Evolutionary conservation across 2,113 vertebrate genomes (phyloP).

Genomic region (Pyrgilauda ruficollis): DNA sequence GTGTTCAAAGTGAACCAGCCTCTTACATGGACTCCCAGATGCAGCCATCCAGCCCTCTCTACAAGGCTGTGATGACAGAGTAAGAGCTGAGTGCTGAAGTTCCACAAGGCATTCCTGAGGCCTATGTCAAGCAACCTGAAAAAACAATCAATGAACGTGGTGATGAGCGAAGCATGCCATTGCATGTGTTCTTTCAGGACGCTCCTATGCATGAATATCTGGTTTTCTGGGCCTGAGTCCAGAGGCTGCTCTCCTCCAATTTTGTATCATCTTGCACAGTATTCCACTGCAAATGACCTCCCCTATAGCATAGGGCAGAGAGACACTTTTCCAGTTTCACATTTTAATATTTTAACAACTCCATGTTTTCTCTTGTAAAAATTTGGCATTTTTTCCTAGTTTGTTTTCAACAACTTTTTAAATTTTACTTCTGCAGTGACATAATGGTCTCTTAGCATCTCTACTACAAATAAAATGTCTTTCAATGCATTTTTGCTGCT

Average conservation of each 20-base stretch:
- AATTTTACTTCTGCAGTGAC: background rate
- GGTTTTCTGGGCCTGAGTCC: background rate
- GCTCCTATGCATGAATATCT: background rate
- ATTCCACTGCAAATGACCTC: background rate
- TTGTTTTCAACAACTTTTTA: background rate
- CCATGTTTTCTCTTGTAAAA: background rate
- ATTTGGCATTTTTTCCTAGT: background rate
- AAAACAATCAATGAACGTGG: background rate
- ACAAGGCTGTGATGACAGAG: background rate
- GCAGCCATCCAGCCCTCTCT: background rate
- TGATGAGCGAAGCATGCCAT: background rate
- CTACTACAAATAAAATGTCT: background rate
- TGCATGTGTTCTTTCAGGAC: background rate
- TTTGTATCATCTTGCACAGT: fast-evolving
- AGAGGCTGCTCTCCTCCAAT: background rate
- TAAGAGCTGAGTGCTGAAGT: background rate
- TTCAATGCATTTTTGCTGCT: background rate
- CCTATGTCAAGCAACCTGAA: background rate
- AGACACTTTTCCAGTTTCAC: background rate
- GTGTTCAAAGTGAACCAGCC: background rate
- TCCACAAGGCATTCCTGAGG: background rate
- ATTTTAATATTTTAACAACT: background rate
- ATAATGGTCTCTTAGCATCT: background rate
- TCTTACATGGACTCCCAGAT: background rate
- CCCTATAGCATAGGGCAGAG: fast-evolving